Evolutionary conservation across 2,113 vertebrate species (phyloP).

Genomic region (Pao palembangensis): DNA sequence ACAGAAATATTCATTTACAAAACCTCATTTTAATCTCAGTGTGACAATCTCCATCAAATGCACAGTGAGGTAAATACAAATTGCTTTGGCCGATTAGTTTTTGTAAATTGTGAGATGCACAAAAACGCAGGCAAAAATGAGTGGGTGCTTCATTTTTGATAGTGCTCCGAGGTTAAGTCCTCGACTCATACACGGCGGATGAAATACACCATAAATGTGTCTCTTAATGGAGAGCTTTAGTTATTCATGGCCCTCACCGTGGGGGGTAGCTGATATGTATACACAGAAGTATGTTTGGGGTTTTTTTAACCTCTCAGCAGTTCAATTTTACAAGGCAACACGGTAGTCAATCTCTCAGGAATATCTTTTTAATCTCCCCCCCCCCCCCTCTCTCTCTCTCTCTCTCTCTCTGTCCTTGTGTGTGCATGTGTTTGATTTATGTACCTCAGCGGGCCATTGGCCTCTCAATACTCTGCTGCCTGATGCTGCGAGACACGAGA

Average conservation of each 20-base stretch:
- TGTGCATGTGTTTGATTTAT: constrained; percentile 66
- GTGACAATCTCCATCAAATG: constrained; percentile 57
- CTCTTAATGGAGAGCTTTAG: constrained; percentile 33
- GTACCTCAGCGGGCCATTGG: constrained; percentile 45
- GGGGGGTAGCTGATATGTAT: constrained; percentile 10
- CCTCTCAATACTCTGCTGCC: constrained; percentile 46
- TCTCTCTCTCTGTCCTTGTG: constrained; percentile 60
- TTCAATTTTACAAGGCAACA: constrained; percentile 64
- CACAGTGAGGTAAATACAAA: constrained; percentile 45
- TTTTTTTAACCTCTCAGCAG: constrained; percentile 16
- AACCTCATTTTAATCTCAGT: constrained; percentile 60
- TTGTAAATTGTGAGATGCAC: constrained; percentile 54
- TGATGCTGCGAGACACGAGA: constrained; percentile 47
- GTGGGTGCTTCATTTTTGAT: constrained; percentile 48
- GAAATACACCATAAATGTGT: constrained; percentile 40
- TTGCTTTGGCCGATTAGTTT: constrained; percentile 56
- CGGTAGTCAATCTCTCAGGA: constrained; percentile 67
- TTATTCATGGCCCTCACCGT: constrained; percentile 51
- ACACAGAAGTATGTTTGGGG: constrained; percentile 8
- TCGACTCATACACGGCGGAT: constrained; percentile 33
- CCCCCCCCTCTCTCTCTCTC: constrained; percentile 49
- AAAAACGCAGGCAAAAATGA: constrained; percentile 42
- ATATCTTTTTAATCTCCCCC: constrained; percentile 73
- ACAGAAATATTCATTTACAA: constrained; percentile 53
- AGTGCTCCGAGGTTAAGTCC: constrained; percentile 53